Percentiles rank a stretch among this genome's conserved stretches.
These are phyloP conservation scores for Aethes cnicana DNA, from an alignment of 2,888 invertebrate species.

Conservation along the genomic window DNA sequence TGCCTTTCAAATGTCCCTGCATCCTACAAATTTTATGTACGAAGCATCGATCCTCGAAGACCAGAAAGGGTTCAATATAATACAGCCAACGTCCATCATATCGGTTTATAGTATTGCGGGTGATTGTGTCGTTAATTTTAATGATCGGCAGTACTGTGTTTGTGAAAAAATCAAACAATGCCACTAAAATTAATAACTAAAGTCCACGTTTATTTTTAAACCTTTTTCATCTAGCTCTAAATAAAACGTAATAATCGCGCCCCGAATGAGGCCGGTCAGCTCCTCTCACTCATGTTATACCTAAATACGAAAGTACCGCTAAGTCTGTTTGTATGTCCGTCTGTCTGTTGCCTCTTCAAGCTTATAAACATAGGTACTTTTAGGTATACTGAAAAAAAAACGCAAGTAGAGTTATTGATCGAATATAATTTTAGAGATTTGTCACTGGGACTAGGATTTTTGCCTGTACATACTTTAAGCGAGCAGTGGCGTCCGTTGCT, in stretches of 20 bases:
- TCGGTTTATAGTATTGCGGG: slow-evolving; percentile 50
- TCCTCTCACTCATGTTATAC: neutral
- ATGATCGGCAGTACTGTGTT: slow-evolving; percentile 52
- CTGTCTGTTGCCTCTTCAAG: no score
- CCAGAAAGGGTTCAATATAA: slow-evolving; percentile 60
- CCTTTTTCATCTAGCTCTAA: no score
- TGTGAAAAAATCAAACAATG: slow-evolving; percentile 42
- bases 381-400: no score
- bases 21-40: slow-evolving; percentile 86
- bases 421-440: no score
- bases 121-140: slow-evolving; percentile 45
- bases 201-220: no score
- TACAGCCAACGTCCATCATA: slow-evolving; percentile 77
- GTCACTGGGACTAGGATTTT: no score
- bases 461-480: slow-evolving; percentile 45
- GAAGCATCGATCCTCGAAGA: slow-evolving; percentile 84
- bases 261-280: no score
- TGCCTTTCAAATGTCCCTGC: slow-evolving; percentile 81
- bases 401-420: no score
- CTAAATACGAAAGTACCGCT: no score
- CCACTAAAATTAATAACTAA: no score
- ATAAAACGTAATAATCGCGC: no score
- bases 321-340: no score
- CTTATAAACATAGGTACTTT: neutral
- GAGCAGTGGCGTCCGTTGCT: slow-evolving; percentile 42